Base-by-base conservation (phyloP, 1,140 invertebrate genomes). In the Meteorus sp. region DNA sequence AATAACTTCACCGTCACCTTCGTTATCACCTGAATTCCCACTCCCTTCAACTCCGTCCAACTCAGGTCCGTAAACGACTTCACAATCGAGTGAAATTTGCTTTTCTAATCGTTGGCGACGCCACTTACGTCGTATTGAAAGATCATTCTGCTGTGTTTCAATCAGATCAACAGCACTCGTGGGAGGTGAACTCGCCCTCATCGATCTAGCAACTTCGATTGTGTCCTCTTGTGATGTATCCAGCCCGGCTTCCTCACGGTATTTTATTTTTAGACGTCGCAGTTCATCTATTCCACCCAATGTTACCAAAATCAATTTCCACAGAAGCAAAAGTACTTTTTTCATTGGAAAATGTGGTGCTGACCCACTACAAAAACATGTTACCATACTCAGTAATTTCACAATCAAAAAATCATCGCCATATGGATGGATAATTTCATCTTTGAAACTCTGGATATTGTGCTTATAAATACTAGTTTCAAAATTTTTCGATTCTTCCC, bases 291-390 rank as follows among this genome's bases (percentile, higher is more conserved):
- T 92, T 9, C 95, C 95, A 19, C 96, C 96, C 15, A 98, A 80
- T 8, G 92, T 91, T 1, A 96, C 84, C 48, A 99, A 79, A 41
- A 97, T 86, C 2, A 95, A 85, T 83, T 99, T 99, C 97, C 97
- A 99, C 9, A 99, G 74, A 1, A 99, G 77, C n/a, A 99, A 78
- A 22, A 99, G 80, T 51, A 98, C 92, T 83, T 99, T 99, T 76
- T 97, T 98, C 86, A 98, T 97, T 11, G 96, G 96, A 82, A 97
- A 98, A 82, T 97, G 94, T 41, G 95, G 93, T 8, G 93, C 91
- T 35, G 89, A 88, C 0, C 95, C 95, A 70, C 92, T 94, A 79
- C 95, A 98, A 73, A 98, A 95, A 64, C 89, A 86, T 15, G 93
- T 96, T 5, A 98, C 92, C 95, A 98, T 95, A 61, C 89, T 88